These are phyloP conservation scores for Helarctos malayanus DNA, from an alignment of 2,797 vertebrate species.

Conservation along the genomic window DNA sequence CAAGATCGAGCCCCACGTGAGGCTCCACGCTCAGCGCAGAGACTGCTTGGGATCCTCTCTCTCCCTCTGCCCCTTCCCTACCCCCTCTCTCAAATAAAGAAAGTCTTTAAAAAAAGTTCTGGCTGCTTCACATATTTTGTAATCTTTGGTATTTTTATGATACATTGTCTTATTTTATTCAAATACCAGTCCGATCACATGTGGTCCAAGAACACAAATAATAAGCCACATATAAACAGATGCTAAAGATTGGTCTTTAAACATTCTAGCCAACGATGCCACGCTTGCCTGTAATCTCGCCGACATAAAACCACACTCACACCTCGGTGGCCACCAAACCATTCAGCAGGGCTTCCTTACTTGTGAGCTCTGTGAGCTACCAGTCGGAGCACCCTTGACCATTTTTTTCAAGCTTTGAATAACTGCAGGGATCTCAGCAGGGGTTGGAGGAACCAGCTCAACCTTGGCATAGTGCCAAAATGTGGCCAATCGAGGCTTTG, in stretches of 20 bases:
- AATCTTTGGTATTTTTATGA: background rate
- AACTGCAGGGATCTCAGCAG: constrained; percentile 96
- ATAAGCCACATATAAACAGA: background rate
- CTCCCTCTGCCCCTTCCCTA: no score
- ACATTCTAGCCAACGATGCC: constrained; percentile 96
- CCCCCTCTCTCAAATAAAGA: no score
- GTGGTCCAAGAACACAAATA: constrained; percentile 53
- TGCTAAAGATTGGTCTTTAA: constrained; percentile 85
- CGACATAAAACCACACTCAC: constrained; percentile 99
- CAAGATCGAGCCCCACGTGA: no score
- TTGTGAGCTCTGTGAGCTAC: constrained; percentile 92
- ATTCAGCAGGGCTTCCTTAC: constrained; percentile 95
- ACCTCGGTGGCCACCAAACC: constrained; percentile 97
- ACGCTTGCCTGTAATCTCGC: constrained; percentile 97
- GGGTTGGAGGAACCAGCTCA: constrained; percentile 95
- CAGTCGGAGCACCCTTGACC: constrained; percentile 91
- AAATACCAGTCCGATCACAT: constrained; percentile 61
- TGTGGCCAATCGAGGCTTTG: constrained; percentile 94
- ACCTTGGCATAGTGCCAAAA: constrained; percentile 97
- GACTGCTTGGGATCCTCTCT: no score
- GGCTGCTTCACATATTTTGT: background rate
- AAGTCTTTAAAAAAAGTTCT: background rate
- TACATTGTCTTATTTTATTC: constrained; percentile 84
- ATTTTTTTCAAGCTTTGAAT: constrained; percentile 92
- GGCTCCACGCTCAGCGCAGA: no score